Percentiles rank a stretch among this genome's conserved stretches.
Conservation (phyloP, 2,888 invertebrate genomes). For the Chironomus tentans region DNA sequence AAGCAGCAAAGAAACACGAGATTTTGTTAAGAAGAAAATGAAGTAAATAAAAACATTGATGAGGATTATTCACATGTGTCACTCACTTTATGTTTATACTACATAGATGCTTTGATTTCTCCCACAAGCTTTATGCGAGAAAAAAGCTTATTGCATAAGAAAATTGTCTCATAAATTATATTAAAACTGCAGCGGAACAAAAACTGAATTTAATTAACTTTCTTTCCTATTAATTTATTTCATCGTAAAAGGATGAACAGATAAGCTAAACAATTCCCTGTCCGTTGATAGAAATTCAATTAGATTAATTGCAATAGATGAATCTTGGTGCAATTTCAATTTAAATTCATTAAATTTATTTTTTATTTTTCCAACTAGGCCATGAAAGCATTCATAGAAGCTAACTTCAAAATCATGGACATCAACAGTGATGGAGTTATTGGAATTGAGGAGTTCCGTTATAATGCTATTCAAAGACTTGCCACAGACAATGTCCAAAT, state of each 20-base stretch:
- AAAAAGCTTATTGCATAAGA: too few relatives aligned
- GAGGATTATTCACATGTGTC: too few relatives aligned
- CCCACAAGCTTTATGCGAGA: too few relatives aligned
- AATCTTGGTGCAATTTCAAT: not conserved
- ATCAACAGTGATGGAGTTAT: slow-evolving; percentile 71
- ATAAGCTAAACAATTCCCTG: not conserved
- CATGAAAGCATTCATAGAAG: slow-evolving; percentile 77
- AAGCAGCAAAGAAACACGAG: too few relatives aligned
- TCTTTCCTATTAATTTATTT: too few relatives aligned
- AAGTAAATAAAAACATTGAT: too few relatives aligned
- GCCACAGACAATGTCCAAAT: slow-evolving; percentile 65
- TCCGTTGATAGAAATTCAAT: not conserved
- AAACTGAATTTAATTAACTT: too few relatives aligned
- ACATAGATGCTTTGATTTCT: too few relatives aligned
- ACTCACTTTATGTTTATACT: too few relatives aligned
- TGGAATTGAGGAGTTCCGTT: slow-evolving; percentile 70
- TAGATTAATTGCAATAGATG: not conserved
- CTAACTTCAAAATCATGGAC: slow-evolving; percentile 73
- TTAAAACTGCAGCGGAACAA: too few relatives aligned
- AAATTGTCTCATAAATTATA: too few relatives aligned
- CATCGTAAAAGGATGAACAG: not conserved
- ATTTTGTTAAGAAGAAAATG: too few relatives aligned
- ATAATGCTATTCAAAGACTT: slow-evolving; percentile 72
- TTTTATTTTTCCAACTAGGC: slow-evolving; percentile 41
- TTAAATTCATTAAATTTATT: not conserved